Conservation (phyloP, 2,888 invertebrate genomes). For the Alentia gelatinosa region DNA sequence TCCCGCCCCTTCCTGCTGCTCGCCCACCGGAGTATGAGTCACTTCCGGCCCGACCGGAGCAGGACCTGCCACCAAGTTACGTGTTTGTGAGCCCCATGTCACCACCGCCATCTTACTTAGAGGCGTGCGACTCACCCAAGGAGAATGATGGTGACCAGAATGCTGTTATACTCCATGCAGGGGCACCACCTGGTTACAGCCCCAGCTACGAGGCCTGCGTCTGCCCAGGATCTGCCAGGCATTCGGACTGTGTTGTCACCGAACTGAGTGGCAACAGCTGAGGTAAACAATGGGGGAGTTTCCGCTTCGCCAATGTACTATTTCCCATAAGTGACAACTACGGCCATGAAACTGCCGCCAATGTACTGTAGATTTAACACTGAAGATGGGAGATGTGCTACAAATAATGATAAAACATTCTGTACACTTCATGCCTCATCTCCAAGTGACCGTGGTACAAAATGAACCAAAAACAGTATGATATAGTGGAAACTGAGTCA, state of each 20-base stretch:
- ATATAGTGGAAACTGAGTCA: too few relatives aligned
- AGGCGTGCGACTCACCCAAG: constrained; percentile 18
- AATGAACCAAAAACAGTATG: too few relatives aligned
- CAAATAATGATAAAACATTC: too few relatives aligned
- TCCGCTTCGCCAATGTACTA: too few relatives aligned
- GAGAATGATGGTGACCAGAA: not conserved
- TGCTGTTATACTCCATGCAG: not conserved
- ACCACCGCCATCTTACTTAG: not conserved
- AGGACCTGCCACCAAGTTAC: not conserved
- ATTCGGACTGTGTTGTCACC: not conserved
- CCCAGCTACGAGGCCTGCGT: not conserved
- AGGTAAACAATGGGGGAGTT: too few relatives aligned
- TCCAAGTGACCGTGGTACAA: too few relatives aligned
- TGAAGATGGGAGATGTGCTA: too few relatives aligned
- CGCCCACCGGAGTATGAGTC: constrained; percentile 20
- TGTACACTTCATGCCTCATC: too few relatives aligned
- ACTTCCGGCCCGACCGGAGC: not conserved
- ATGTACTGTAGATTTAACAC: too few relatives aligned
- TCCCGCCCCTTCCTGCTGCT: not conserved
- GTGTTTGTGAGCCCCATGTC: constrained; percentile 34
- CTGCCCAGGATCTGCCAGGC: not conserved
- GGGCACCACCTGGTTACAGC: not conserved
- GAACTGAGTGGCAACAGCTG: not conserved
- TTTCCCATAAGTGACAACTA: too few relatives aligned
- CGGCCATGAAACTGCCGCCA: too few relatives aligned